Conservation (phyloP, 2,113 vertebrate species). For the Manacus vitellinus region DNA sequence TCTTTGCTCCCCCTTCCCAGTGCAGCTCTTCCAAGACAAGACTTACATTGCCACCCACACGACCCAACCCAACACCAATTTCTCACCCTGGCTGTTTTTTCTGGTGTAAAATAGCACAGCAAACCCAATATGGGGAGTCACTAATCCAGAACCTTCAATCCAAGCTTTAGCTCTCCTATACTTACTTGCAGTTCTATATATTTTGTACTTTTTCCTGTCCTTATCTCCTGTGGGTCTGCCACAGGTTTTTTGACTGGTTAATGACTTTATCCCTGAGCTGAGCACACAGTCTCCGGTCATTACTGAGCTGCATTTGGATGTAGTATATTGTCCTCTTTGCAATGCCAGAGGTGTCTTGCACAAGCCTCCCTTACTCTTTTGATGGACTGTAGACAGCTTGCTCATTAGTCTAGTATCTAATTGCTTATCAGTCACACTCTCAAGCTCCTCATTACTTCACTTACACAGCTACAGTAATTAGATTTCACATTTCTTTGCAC, state of each 20-base stretch:
- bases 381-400: slow-evolving; percentile 56
- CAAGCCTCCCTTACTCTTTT: slow-evolving; percentile 37
- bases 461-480: slow-evolving; percentile 62
- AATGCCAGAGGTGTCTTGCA: slow-evolving; percentile 13
- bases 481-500: slow-evolving; percentile 62
- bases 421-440: slow-evolving; percentile 68
- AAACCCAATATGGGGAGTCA: not conserved
- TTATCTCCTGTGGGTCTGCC: not conserved
- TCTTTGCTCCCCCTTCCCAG: not conserved
- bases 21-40: not conserved
- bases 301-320: not conserved
- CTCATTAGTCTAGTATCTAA: slow-evolving; percentile 66
- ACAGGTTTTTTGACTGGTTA: not conserved
- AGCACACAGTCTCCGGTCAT: not conserved
- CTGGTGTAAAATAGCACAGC: not conserved
- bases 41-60: not conserved
- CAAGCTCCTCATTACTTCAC: slow-evolving; percentile 56
- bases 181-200: not conserved
- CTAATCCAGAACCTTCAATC: not conserved
- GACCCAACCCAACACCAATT: fast-evolving
- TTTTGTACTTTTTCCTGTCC: not conserved
- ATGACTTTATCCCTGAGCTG: not conserved
- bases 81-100: not conserved
- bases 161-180: not conserved
- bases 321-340: not conserved